Base-by-base conservation (phyloP, 2,797 vertebrate genomes). In the Arnoldichthys spilopterus region DNA sequence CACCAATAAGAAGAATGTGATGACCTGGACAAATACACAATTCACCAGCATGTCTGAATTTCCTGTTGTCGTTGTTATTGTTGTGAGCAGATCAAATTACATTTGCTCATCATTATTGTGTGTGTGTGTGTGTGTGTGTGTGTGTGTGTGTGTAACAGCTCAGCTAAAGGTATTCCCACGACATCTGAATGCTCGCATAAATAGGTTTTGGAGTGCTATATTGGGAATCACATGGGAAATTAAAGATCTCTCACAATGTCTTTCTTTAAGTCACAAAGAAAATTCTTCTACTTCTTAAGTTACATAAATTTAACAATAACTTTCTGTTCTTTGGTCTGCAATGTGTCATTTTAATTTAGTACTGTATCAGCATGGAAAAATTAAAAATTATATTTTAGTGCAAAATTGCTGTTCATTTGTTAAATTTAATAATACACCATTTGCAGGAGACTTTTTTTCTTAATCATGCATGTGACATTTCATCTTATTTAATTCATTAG, bases 61-160 rank as follows among this genome's bases (percentile, higher is more conserved):
- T 81, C 37, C 70, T 47, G 28, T 37, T 53, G 61, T 68, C n/a
- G 28, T 37, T 53, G 61, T 68, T 16, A 37, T n/a, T 73, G 54
- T 71, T 78, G 67, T 72, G 43, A 53, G 4, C 26, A 53, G 18
- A n/a, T 40, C 12, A 54, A 34, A 54, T 71, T 78, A 72, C 54
- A 66, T 20, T 72, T 66, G 45, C 62, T 34, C 70, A 63, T 58
- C 34, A 68, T 75, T 56, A 54, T 18, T 34, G 56, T 64, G 34
- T 47, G 22, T 15, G 22, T 15, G 28, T 13, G 37, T 62, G 37
- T 15, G 22, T 15, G 28, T 13, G 37, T 62, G 37, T n/a, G n/a
- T 37, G 62, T 69, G 45, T 45, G n/a, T 13, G n/a, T 13, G 26
- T 12, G 34, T 61, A 64, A 72, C 61, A 78, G 12, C 75, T 77